Conservation (phyloP, 1,140 invertebrate species). For the Cydia fagiglandana region DNA sequence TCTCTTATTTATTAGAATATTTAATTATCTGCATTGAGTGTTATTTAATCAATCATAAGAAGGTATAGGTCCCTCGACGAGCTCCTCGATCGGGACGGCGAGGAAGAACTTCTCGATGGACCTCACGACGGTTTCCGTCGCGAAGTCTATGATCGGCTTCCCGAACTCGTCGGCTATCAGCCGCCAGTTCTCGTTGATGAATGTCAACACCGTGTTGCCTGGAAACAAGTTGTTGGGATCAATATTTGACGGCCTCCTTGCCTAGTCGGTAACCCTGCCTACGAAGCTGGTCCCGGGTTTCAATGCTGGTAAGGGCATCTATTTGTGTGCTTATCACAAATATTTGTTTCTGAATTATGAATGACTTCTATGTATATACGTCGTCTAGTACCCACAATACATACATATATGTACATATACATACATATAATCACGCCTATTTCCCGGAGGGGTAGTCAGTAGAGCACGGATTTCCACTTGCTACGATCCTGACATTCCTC, state of each 20-base stretch:
- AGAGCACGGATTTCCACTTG: too few species aligned
- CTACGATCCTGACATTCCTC: too few species aligned
- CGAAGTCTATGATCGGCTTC: constrained; percentile 68
- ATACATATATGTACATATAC: too few species aligned
- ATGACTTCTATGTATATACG: too few species aligned
- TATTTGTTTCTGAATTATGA: neutral
- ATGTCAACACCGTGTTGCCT: constrained; percentile 64
- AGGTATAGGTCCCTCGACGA: constrained; percentile 62
- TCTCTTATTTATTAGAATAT: too few species aligned
- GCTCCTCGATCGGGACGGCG: constrained; percentile 62
- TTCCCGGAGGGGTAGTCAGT: too few species aligned
- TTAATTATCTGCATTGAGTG: neutral
- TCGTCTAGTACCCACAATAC: too few species aligned
- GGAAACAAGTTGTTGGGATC: constrained; percentile 37
- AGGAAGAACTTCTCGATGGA: constrained; percentile 68
- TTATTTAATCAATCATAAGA: neutral
- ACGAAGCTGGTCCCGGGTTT: too few species aligned
- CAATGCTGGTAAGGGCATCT: neutral
- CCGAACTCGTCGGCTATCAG: constrained; percentile 69
- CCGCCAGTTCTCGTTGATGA: constrained; percentile 71
- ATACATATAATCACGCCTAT: too few species aligned
- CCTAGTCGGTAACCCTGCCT: too few species aligned
- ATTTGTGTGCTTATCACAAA: neutral
- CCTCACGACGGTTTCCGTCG: constrained; percentile 62
- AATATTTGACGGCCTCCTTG: too few species aligned